phyloP scores from a whole-genome alignment of 1,140 invertebrate species.

The Drosophila rhopaloa region DNA sequence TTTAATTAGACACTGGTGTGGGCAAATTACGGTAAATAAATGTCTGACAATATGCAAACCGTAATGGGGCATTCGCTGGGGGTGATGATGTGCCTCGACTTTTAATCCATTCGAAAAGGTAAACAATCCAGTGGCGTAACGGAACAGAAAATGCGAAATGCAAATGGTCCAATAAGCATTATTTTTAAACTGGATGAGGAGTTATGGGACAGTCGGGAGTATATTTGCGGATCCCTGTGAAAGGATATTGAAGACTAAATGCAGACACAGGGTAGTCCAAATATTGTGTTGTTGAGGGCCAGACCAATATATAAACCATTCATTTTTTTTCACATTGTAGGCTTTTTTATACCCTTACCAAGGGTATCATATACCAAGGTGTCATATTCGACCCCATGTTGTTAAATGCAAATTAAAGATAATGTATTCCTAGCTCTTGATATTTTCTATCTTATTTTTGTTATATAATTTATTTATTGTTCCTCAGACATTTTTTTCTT shows the following conservation, averaged over 20 bases:
- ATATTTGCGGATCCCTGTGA: not conserved
- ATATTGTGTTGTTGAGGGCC: no score
- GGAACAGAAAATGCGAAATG: slow-evolving; percentile 29
- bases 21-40: slow-evolving; percentile 78
- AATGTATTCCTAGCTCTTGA: no score
- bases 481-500: no score
- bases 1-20: slow-evolving; percentile 79
- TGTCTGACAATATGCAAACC: slow-evolving; percentile 66
- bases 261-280: no score
- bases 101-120: slow-evolving; percentile 48
- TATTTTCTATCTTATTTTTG: no score
- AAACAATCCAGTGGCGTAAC: slow-evolving; percentile 38
- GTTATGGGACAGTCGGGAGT: slow-evolving; percentile 19
- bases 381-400: no score
- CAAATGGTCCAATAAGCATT: slow-evolving; percentile 42
- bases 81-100: slow-evolving; percentile 26
- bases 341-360: no score
- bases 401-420: no score
- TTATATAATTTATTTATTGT: no score
- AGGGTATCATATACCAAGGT: no score
- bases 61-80: not conserved
- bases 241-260: not conserved
- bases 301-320: no score
- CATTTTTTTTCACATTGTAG: no score
- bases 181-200: slow-evolving; percentile 24